These are phyloP conservation scores for Ennomos erosarius DNA, from an alignment of 2,888 invertebrate genomes.

Conservation along the genomic window DNA sequence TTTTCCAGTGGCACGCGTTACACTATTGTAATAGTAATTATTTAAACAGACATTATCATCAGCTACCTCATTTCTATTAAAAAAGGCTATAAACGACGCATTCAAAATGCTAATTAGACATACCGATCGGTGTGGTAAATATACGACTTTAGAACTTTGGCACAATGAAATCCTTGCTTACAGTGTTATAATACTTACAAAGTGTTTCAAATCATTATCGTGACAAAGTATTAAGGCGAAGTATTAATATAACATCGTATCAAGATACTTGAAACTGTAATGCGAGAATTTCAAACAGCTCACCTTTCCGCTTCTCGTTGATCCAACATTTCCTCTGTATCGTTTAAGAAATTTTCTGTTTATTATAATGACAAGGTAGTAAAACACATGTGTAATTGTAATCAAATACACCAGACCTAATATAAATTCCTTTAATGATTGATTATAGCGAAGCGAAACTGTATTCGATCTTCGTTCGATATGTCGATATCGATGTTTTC, in stretches of 20 bases:
- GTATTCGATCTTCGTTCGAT: constrained; percentile 20
- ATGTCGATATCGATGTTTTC: constrained; percentile 32
- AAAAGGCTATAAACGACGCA: constrained; percentile 30
- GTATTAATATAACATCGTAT: neutral
- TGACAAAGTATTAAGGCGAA: constrained; percentile 1
- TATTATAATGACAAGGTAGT: constrained; percentile 11
- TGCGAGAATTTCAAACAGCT: neutral
- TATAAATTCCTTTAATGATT: constrained; percentile 69
- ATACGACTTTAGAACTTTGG: neutral
- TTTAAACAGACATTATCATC: constrained; percentile 1
- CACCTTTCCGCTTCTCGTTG: no score
- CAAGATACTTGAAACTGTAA: neutral
- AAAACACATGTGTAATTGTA: constrained; percentile 10
- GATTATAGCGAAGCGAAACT: constrained; percentile 58
- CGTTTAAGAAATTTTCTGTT: neutral
- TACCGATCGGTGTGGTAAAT: constrained; percentile 39
- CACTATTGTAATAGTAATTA: neutral
- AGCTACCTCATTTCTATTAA: constrained; percentile 29
- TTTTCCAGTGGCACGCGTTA: neutral
- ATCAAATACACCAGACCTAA: constrained; percentile 41
- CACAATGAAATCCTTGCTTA: neutral
- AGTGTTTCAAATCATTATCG: neutral
- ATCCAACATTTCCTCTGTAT: neutral
- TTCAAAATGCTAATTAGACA: constrained; percentile 71
- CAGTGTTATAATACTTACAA: neutral